These are phyloP conservation scores for Tanytarsus gracilentus DNA, from an alignment of 2,888 invertebrate species.

Conservation along the genomic window DNA sequence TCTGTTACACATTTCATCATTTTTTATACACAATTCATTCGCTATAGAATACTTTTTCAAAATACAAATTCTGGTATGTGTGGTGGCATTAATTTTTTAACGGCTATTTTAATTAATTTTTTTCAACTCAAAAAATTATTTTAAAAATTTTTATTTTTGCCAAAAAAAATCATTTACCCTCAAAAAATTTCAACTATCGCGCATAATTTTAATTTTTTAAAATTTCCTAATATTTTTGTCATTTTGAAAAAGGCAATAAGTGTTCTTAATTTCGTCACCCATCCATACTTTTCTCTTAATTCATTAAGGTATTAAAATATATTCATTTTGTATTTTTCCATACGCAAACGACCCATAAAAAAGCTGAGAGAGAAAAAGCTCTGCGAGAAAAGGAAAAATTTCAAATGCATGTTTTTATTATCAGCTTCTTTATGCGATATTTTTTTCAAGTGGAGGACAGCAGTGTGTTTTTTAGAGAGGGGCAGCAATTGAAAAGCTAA, in stretches of 20 bases:
- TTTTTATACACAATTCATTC: background rate
- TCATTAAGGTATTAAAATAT: slow-evolving; percentile 28
- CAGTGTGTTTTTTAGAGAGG: no score
- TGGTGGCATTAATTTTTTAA: background rate
- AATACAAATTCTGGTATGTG: no score
- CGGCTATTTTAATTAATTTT: background rate
- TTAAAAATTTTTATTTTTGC: background rate
- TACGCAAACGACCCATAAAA: background rate
- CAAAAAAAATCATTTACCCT: background rate
- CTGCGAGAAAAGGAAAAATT: no score
- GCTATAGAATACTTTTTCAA: background rate
- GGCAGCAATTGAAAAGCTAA: no score
- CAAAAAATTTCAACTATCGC: background rate
- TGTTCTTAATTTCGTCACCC: slow-evolving; percentile 32
- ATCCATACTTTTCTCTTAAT: slow-evolving; percentile 2
- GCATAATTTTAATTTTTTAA: slow-evolving; percentile 13
- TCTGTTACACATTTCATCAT: background rate
- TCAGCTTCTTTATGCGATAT: no score
- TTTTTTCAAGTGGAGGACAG: no score
- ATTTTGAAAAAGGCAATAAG: slow-evolving; percentile 42
- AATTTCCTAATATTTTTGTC: slow-evolving; percentile 23
- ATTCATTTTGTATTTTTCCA: background rate
- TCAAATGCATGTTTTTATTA: no score
- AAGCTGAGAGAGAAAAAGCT: no score
- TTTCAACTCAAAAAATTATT: background rate